A percentile compares a stretch with the other conserved stretches of the same genome.
Evolutionary conservation across 2,797 vertebrate genomes (phyloP).

Genomic region (Falco novaeseelandiae): DNA sequence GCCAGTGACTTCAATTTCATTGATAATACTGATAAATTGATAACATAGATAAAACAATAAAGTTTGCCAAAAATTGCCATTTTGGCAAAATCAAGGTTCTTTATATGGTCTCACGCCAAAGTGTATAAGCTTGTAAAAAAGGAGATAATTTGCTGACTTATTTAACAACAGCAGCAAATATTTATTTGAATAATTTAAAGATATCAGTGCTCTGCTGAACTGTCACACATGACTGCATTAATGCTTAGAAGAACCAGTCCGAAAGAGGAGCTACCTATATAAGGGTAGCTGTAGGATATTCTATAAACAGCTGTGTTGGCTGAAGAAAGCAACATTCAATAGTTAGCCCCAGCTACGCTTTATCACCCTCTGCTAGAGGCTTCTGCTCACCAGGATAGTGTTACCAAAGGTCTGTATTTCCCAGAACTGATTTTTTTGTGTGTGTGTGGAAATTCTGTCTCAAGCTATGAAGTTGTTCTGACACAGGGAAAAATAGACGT

Average conservation of each 20-base stretch:
- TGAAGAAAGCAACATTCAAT: not conserved
- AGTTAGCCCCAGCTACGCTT: not conserved
- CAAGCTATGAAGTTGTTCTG: not conserved
- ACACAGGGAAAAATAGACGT: not conserved
- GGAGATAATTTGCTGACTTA: not conserved
- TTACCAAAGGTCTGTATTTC: not conserved
- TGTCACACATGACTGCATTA: not conserved
- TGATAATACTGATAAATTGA: not conserved
- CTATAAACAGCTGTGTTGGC: not conserved
- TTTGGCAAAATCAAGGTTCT: not conserved
- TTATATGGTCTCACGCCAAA: not conserved
- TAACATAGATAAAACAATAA: not conserved
- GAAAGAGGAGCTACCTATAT: not conserved
- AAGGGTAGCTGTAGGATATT: not conserved
- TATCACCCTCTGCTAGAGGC: not conserved
- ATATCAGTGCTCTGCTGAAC: not conserved
- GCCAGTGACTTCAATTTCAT: not conserved
- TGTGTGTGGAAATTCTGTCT: not conserved
- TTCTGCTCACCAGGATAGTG: not conserved
- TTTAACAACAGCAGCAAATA: not conserved
- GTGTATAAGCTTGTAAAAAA: not conserved
- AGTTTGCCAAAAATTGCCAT: not conserved
- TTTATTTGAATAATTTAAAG: not conserved
- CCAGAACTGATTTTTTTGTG: not conserved
- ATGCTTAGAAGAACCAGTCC: not conserved